These are phyloP conservation scores for Danio aesculapii DNA, from an alignment of 2,797 vertebrate genomes.

Conservation along the genomic window DNA sequence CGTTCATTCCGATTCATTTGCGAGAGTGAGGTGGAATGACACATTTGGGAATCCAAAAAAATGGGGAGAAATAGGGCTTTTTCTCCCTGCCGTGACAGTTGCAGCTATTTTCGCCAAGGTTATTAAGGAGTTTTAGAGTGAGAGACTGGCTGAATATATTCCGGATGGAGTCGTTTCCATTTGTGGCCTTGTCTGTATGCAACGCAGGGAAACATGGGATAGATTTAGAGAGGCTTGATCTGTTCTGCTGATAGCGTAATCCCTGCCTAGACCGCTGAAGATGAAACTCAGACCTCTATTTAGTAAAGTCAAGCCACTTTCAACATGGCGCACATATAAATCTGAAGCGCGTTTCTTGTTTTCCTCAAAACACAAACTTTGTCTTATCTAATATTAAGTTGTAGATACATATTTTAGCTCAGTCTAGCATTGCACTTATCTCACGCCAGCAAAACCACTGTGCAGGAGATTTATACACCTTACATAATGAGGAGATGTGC, in stretches of 20 bases:
- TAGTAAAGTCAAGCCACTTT: conserved; percentile 57
- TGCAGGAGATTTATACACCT: background rate
- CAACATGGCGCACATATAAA: conserved; percentile 53
- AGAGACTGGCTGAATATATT: conserved; percentile 59
- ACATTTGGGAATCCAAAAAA: conserved; percentile 13
- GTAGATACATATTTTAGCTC: background rate
- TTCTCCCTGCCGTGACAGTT: background rate
- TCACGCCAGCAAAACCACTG: background rate
- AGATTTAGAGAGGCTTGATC: conserved; percentile 59
- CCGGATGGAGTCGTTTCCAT: conserved; percentile 47
- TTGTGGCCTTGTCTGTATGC: conserved; percentile 60
- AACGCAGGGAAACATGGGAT: conserved; percentile 18
- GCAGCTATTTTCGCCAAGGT: conserved; percentile 57
- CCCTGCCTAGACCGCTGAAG: conserved; percentile 57
- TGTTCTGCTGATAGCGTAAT: conserved; percentile 53
- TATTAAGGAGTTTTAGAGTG: conserved; percentile 28
- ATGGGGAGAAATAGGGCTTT: background rate
- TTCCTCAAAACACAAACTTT: background rate
- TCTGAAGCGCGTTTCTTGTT: background rate
- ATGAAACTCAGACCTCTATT: conserved; percentile 55
- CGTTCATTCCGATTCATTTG: conserved; percentile 49
- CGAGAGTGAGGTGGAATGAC: background rate
- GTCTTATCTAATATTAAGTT: conserved; percentile 18
- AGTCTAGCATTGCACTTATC: conserved; percentile 9
- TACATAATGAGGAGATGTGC: background rate